Base-by-base conservation (phyloP, 37 sponge, comb jelly and placozoan species). In the Spongia lamella region DNA sequence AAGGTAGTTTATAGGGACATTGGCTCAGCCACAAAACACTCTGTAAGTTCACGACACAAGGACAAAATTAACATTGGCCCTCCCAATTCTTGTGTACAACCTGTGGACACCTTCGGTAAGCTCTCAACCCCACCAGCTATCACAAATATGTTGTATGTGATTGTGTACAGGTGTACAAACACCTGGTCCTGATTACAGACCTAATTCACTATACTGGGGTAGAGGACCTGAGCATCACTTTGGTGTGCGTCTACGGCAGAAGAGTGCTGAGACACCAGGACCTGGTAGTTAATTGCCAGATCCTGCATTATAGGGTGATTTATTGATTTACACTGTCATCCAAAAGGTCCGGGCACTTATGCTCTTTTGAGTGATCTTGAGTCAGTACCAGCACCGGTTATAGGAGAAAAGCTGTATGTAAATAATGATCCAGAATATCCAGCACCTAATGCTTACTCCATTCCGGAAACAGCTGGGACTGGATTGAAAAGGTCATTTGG, bases 151-250 rank as follows among this genome's bases (percentile, higher is more conserved):
- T n/a, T n/a, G n/a, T n/a, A n/a, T n/a, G n/a, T n/a, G n/a, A n/a
- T n/a, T n/a, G n/a, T n/a, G n/a, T n/a, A n/a, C 56, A 69, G 87
- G 87, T 0, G 80, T 86, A 37, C 13, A 75, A 17, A 80, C 87
- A 2, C 87, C 87, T 20, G 87, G 87, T n/a, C 76, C 71, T 2
- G 25, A 39, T 30, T 80, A 43, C 47, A 43, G 47, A 43, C 47
- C 35, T 9, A 29, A 63, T 51, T 47, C 76, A 36, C 81, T 76
- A 22, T 36, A 64, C 6, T 79, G 80, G 21, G 86, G 53, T 43
- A 47, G 70, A 32, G 86, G 86, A 7, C 54, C 57, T 7, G 24
- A 79, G 53, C 39, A 79, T 22, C 32, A 58, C 25, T 16, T 79
- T 20, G 74, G 75, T 16, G 5, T 24, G 26, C 38, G 53, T 25